Conservation (phyloP, 35 echinoderm and acorn worm genomes). For the Lytechinus variegatus region DNA sequence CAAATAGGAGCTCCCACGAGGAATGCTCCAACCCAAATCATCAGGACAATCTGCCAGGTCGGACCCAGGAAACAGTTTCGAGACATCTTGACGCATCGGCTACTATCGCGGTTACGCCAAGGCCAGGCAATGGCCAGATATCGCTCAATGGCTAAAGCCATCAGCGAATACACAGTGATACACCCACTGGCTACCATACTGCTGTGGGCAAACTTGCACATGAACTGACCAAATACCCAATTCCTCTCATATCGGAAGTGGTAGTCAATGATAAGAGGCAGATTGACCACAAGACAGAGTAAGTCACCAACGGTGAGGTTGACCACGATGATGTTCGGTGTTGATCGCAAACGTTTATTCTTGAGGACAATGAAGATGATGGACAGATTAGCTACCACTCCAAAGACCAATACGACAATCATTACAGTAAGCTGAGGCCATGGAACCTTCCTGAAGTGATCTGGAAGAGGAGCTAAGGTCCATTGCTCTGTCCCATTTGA, state of each 20-base stretch:
- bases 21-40: slow-evolving; percentile 15
- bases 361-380: slow-evolving; percentile 30
- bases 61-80: background rate
- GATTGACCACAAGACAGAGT: slow-evolving; percentile 38
- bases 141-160: slow-evolving; percentile 22
- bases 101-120: slow-evolving; percentile 18
- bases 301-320: slow-evolving; percentile 22
- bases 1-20: background rate
- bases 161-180: slow-evolving; percentile 40
- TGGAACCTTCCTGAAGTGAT: slow-evolving; percentile 11
- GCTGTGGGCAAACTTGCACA: slow-evolving; percentile 37
- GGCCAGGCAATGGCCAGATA: slow-evolving; percentile 46
- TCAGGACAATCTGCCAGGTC: background rate
- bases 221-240: slow-evolving; percentile 27
- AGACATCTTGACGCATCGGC: background rate
- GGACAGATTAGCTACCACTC: slow-evolving; percentile 24
- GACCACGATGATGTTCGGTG: slow-evolving; percentile 29
- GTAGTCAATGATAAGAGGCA: slow-evolving; percentile 28
- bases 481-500: background rate
- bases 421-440: background rate
- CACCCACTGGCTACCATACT: slow-evolving; percentile 8
- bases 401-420: slow-evolving; percentile 32
- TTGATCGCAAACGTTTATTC: slow-evolving; percentile 5
- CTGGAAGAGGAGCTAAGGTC: background rate
- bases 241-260: background rate